Conservation (phyloP, 2,797 vertebrate species). For the Loriculus beryllinus region DNA sequence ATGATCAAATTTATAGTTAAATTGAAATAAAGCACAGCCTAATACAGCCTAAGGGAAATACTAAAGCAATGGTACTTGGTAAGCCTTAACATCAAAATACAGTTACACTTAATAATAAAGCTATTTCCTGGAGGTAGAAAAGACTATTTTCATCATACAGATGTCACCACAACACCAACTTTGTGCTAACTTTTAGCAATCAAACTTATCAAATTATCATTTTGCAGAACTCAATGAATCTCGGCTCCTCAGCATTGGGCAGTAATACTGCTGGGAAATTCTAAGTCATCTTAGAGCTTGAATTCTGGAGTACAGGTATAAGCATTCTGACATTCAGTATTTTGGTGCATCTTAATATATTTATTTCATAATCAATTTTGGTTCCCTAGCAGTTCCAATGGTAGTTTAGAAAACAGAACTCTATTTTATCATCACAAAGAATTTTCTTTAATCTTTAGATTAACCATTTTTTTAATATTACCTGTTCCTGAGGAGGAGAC, state of each 20-base stretch:
- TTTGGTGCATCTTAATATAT: neutral
- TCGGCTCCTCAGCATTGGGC: neutral
- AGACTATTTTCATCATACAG: neutral
- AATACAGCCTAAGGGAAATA: neutral
- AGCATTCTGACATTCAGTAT: neutral
- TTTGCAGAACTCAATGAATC: neutral
- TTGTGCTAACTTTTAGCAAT: neutral
- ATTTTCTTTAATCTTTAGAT: neutral
- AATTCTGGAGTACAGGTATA: neutral
- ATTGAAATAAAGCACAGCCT: neutral
- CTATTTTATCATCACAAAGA: neutral
- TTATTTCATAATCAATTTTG: neutral
- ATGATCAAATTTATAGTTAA: neutral
- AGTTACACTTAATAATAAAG: neutral
- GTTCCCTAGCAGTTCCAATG: neutral
- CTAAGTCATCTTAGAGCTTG: neutral
- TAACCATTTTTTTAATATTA: slow-evolving; percentile 44
- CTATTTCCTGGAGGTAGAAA: neutral
- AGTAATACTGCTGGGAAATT: neutral
- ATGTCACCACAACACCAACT: neutral
- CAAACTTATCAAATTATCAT: neutral
- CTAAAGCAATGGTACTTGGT: neutral
- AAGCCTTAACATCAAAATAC: neutral
- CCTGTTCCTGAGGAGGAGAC: slow-evolving; percentile 98
- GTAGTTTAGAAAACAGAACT: neutral